phyloP scores from a whole-genome alignment of 2,797 vertebrate genomes.

The Muscicapa striata region DNA sequence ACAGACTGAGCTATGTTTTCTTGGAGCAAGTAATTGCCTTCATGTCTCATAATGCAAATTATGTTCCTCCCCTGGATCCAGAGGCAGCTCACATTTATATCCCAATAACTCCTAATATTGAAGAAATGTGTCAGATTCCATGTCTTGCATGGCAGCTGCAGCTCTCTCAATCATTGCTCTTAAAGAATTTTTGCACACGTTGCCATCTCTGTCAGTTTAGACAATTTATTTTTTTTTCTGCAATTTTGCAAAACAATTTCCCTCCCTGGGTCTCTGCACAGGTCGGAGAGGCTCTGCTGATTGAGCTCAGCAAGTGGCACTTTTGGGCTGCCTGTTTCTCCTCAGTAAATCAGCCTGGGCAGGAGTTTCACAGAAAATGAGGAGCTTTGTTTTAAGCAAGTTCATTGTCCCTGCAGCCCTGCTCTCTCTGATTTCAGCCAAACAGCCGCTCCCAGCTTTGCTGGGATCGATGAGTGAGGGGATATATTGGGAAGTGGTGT shows the following conservation, averaged over 20 bases:
- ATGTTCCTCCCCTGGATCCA: background rate
- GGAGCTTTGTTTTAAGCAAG: background rate
- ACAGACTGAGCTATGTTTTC: slow-evolving; percentile 20
- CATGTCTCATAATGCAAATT: background rate
- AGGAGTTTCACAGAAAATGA: background rate
- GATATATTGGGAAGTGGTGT: slow-evolving; percentile 69
- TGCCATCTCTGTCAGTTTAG: background rate
- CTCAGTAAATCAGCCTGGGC: background rate
- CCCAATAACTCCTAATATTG: background rate
- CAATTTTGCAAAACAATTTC: background rate
- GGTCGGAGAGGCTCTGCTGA: fast-evolving
- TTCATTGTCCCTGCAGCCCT: background rate
- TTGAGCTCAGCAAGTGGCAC: background rate
- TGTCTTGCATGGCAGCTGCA: background rate
- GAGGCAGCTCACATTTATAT: slow-evolving; percentile 9
- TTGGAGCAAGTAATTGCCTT: background rate
- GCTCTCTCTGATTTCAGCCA: slow-evolving; percentile 16
- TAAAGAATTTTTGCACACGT: background rate
- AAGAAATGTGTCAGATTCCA: background rate
- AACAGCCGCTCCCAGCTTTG: background rate
- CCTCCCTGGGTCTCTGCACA: background rate
- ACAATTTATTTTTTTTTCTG: background rate
- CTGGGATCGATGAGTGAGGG: slow-evolving; percentile 36
- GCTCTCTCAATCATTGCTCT: background rate
- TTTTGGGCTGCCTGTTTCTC: background rate